Percentiles rank a stretch among this genome's conserved stretches.
phyloP scores from a whole-genome alignment of 1,140 invertebrate species.

The Drusus annulatus region DNA sequence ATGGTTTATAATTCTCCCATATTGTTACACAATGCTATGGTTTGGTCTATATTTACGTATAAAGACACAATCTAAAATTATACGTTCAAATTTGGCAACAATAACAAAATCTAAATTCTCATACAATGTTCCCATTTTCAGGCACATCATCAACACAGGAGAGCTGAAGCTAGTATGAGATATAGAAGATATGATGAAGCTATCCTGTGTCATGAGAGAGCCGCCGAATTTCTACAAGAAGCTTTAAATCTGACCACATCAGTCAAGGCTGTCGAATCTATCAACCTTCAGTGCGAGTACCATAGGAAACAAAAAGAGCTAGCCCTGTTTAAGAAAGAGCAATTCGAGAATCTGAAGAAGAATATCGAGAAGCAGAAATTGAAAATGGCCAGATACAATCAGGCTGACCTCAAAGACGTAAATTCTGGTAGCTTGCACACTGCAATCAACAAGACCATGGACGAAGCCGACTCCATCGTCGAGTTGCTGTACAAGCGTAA shows the following conservation, averaged over 20 bases:
- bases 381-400: conserved; percentile 62
- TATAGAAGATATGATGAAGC: conserved; percentile 76
- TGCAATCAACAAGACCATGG: conserved; percentile 74
- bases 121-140: conserved; percentile 61
- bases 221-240: conserved; percentile 72
- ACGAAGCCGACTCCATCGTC: conserved; percentile 76
- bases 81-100: conserved; percentile 1
- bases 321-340: conserved; percentile 72
- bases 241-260: conserved; percentile 72
- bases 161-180: conserved; percentile 74
- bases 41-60: not conserved
- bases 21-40: not conserved
- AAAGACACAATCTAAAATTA: not conserved
- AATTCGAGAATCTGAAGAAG: conserved; percentile 73
- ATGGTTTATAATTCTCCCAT: not conserved
- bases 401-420: conserved; percentile 64
- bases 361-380: conserved; percentile 71
- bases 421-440: conserved; percentile 68
- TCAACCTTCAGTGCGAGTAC: conserved; percentile 75
- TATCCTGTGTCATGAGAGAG: conserved; percentile 75
- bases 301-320: conserved; percentile 75
- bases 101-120: not conserved
- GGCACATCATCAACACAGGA: conserved; percentile 78
- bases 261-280: conserved; percentile 72
- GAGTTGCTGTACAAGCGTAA: conserved; percentile 64